A percentile compares a stretch with the other conserved stretches of the same genome.
Evolutionary conservation across 2,888 invertebrate species (phyloP).

Genomic region (Strigamia maritima): DNA sequence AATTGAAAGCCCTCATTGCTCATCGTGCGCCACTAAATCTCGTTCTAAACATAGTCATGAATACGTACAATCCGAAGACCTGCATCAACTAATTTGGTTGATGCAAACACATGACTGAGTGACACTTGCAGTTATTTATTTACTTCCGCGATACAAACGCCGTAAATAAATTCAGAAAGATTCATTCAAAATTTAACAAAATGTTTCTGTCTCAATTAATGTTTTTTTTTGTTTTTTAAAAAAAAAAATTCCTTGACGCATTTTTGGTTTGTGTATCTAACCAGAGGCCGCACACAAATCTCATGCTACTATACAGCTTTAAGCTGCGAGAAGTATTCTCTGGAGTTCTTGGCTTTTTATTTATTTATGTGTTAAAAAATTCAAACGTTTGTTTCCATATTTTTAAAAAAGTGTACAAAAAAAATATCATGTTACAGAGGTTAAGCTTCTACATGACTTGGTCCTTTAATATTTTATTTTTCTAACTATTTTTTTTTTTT

Average conservation of each 20-base stretch:
- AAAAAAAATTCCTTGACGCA: no score
- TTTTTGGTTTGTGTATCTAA: no score
- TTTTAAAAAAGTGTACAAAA: background rate
- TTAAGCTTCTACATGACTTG: background rate
- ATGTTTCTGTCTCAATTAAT: background rate
- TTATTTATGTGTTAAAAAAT: background rate
- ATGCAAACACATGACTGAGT: background rate
- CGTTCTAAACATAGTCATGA: background rate
- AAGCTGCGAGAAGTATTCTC: background rate
- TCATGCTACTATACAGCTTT: no score
- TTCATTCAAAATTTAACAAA: background rate
- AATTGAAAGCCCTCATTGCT: slow-evolving; percentile 15
- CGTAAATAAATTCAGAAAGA: background rate
- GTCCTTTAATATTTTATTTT: background rate
- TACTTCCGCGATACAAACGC: background rate
- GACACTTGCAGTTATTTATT: background rate
- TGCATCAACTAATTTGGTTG: background rate
- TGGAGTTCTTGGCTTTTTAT: background rate
- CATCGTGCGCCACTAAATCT: background rate
- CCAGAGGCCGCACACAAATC: no score
- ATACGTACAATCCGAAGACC: background rate
- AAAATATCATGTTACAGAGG: background rate
- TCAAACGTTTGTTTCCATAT: background rate
- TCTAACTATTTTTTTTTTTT: background rate
- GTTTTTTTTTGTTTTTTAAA: no score